Evolutionary conservation across 2,888 invertebrate species (phyloP).

Genomic region (Dicyrtoma fusca): DNA sequence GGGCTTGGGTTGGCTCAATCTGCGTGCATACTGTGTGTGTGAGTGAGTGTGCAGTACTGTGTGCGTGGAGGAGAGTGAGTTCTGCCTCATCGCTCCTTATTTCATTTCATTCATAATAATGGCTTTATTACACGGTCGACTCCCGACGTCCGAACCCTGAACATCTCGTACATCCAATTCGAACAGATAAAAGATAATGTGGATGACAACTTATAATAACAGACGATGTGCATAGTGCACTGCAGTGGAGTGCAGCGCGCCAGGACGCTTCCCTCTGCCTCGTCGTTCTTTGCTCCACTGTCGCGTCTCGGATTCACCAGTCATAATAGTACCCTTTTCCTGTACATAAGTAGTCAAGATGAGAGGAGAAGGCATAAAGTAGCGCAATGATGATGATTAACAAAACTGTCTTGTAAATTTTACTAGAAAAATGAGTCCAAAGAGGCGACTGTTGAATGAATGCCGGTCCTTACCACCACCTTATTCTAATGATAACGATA

Average conservation of each 20-base stretch:
- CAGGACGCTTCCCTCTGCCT: too few species aligned
- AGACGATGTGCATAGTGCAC: constrained; percentile 7
- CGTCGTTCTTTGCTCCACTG: neutral
- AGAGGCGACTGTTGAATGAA: too few species aligned
- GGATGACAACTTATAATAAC: constrained; percentile 1
- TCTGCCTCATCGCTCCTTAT: constrained; percentile 30
- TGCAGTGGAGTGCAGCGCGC: too few species aligned
- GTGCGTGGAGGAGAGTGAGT: constrained; percentile 15
- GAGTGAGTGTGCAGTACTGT: too few species aligned
- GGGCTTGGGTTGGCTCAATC: too few species aligned
- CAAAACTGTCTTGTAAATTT: constrained; percentile 24
- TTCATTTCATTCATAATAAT: constrained; percentile 36
- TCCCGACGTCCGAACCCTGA: neutral
- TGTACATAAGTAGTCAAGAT: constrained; percentile 1
- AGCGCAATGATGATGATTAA: constrained; percentile 6
- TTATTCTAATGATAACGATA: too few species aligned
- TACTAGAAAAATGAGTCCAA: too few species aligned
- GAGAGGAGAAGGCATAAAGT: neutral
- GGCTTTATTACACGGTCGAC: constrained; percentile 31
- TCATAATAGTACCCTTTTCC: neutral
- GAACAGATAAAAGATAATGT: constrained; percentile 15
- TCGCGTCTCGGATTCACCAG: neutral
- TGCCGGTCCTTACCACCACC: too few species aligned
- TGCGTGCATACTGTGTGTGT: neutral
- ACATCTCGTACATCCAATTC: too few species aligned